These are phyloP conservation scores for Lepilemur ruficaudatus DNA, from an alignment of 2,797 vertebrate genomes.

Conservation along the genomic window DNA sequence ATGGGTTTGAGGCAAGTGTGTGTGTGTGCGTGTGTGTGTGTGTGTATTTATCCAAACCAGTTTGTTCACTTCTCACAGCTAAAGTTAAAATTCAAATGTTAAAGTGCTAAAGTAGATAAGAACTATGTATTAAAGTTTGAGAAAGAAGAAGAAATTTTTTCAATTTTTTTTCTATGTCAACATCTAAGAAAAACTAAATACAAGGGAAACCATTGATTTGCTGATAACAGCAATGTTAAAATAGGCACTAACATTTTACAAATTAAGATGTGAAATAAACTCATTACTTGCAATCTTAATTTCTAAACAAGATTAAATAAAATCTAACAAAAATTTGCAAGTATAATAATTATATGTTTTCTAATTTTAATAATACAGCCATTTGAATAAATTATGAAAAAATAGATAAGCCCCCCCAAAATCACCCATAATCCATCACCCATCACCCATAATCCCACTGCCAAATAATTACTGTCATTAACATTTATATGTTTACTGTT, in stretches of 20 bases:
- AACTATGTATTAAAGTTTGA: not conserved
- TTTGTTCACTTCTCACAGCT: not conserved
- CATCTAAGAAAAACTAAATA: slow-evolving; percentile 1
- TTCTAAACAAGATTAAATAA: not conserved
- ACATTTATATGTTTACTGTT: not conserved
- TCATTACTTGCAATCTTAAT: not conserved
- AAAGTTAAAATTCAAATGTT: not conserved
- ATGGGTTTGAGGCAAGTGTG: not conserved
- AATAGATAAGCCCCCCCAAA: not conserved
- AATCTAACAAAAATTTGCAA: slow-evolving; percentile 25
- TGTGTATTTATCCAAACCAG: not conserved
- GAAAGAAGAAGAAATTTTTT: not conserved
- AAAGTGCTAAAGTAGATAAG: slow-evolving; percentile 4
- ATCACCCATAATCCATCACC: not conserved
- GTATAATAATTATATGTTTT: not conserved
- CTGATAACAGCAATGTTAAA: not conserved
- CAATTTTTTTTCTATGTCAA: not conserved
- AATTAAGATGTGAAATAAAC: not conserved
- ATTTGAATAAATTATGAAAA: slow-evolving; percentile 40
- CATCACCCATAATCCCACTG: not conserved
- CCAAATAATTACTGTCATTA: not conserved
- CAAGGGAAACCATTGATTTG: not conserved
- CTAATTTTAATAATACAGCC: not conserved
- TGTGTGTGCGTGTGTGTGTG: too few relatives aligned
- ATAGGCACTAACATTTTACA: not conserved